Evolutionary conservation across 2,113 vertebrate species (phyloP), one percentile per base, ranked within the genome.

Genomic region (Tringa solitaria): DNA sequence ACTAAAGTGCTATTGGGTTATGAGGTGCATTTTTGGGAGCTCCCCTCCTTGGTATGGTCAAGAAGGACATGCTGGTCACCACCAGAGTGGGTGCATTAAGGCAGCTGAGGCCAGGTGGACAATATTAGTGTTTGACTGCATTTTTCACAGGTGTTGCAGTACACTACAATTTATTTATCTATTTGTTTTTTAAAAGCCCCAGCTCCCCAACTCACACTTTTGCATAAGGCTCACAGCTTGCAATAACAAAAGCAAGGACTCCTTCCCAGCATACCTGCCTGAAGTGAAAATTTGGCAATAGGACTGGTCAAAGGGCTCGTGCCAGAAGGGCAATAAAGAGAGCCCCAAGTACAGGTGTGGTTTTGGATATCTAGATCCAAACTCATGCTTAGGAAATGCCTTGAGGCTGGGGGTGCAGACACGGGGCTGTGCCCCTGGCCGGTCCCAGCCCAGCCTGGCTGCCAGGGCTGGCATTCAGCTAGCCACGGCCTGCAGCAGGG

Each of bases 341-440:
- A 75, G 7, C 19, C 32, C 37, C 28, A n/a, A n/a, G 23, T 43
- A 59, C 1, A 0, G 32, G 51, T 74, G 24, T 56, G 61, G 28
- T 79, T 93, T 61, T 74, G 33, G 76, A 57, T 3, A 4, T 23
- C 22, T 37, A 73, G 53, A 60, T 86, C 39, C 41, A 41, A 77
- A 59, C 22, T 57, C 3, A 6, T 1, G 0, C 43, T 78, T 56
- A 48, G 32, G 27, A 64, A 57, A 24, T 28, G 17, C 67, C 59
- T 76, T 41, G 27, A 76, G 70, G 45, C 41, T 8, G 13, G 27
- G 32, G n/a, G 14, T n/a, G 45, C 4, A 4, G 27, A 68, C 30
- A 7, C 0, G 2, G 28, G 7, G 22, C 23, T 2, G 1, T 74
- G 39, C 6, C 27, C 41, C 8, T 0, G 0, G 8, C 74, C 56